Evolutionary conservation across 2,113 vertebrate species (phyloP).

Genomic region (Rhabdomys dilectus): DNA sequence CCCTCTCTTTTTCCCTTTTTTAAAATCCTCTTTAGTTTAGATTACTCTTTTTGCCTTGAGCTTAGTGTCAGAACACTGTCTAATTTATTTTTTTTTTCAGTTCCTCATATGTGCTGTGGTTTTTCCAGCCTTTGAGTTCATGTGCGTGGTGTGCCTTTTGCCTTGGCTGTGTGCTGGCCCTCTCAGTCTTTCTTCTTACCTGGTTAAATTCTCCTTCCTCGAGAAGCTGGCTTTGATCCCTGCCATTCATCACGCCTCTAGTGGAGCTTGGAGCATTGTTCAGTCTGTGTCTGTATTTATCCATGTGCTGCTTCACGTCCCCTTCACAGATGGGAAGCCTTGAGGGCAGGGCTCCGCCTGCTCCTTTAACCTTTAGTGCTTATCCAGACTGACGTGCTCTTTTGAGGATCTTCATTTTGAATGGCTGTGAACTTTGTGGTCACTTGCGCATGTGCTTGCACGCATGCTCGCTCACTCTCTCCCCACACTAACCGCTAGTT

Average conservation of each 20-base stretch:
- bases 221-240: not conserved
- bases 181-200: not conserved
- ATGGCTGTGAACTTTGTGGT: not conserved
- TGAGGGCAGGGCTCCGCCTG: not conserved
- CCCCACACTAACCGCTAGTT: not conserved
- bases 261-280: not conserved
- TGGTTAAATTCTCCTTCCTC: constrained; percentile 18
- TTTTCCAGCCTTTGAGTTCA: not conserved
- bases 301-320: not conserved
- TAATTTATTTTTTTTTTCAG: not conserved
- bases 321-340: not conserved
- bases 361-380: not conserved
- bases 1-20: not conserved
- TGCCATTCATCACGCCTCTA: not conserved
- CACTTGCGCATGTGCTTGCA: not conserved
- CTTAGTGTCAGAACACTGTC: not conserved
- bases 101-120: not conserved
- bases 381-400: not conserved
- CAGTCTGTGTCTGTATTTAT: not conserved
- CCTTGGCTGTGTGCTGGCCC: too few species aligned
- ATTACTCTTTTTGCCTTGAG: not conserved
- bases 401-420: not conserved
- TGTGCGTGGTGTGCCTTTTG: not conserved
- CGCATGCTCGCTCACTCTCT: not conserved
- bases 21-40: not conserved